Conservation (phyloP, 2,888 invertebrate species). For the Drosophila kanekoi region DNA sequence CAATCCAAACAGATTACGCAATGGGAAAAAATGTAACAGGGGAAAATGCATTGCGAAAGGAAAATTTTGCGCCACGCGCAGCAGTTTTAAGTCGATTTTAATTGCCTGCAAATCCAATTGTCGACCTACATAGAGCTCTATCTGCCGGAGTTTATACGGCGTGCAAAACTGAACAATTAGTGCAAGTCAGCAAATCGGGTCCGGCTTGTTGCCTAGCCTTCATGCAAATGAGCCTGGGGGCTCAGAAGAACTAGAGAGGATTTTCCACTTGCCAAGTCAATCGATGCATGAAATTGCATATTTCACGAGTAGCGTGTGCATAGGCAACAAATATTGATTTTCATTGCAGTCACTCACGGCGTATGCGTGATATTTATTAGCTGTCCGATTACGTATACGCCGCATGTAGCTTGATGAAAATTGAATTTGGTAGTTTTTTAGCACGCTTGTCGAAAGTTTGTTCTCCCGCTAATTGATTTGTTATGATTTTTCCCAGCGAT, state of each 20-base stretch:
- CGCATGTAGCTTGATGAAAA: conserved; percentile 16
- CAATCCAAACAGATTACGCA: conserved; percentile 69
- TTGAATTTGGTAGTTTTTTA: conserved; percentile 26
- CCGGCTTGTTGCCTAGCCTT: conserved; percentile 1
- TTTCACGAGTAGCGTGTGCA: conserved; percentile 3
- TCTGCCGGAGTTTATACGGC: conserved; percentile 21
- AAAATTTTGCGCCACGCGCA: conserved; percentile 53
- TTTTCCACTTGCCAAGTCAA: background rate
- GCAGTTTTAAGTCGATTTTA: conserved; percentile 75
- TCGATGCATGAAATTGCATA: conserved; percentile 30
- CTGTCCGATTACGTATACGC: conserved; percentile 29
- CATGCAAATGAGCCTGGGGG: conserved; percentile 6
- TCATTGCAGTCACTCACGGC: background rate
- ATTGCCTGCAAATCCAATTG: conserved; percentile 80
- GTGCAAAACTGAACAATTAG: conserved; percentile 13
- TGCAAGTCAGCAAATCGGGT: conserved; percentile 2
- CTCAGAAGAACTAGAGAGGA: background rate
- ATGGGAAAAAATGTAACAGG: conserved; percentile 22
- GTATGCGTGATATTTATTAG: conserved; percentile 26
- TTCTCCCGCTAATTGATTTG: conserved; percentile 7
- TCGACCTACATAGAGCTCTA: conserved; percentile 61
- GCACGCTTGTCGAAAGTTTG: conserved; percentile 4
- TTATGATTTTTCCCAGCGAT: background rate
- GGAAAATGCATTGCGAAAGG: conserved; percentile 28
- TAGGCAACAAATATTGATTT: conserved; percentile 22